These are phyloP conservation scores for Glyptemys insculpta DNA, from an alignment of 2,797 vertebrate species.

Conservation along the genomic window DNA sequence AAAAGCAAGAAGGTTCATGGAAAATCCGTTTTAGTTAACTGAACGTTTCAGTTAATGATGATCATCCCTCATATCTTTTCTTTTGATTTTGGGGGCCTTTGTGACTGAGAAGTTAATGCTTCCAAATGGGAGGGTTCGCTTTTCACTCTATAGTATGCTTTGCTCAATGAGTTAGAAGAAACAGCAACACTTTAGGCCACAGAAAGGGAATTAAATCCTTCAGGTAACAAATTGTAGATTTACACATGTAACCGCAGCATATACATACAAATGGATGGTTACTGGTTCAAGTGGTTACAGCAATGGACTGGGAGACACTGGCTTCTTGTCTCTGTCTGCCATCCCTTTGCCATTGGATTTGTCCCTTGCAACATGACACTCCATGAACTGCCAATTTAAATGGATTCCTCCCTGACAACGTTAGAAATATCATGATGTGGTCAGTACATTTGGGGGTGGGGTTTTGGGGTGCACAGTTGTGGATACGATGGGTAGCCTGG, in stretches of 20 bases:
- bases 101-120: neutral
- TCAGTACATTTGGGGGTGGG: neutral
- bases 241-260: rapidly evolving
- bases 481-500: neutral
- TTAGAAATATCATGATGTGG: rapidly evolving
- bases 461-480: rapidly evolving
- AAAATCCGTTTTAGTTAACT: neutral
- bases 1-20: neutral
- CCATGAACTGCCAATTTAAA: rapidly evolving
- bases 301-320: rapidly evolving
- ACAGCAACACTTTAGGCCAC: neutral
- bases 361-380: rapidly evolving
- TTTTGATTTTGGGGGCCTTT: neutral
- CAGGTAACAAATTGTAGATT: neutral
- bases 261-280: rapidly evolving
- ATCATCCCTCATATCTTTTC: rapidly evolving
- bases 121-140: rapidly evolving
- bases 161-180: rapidly evolving
- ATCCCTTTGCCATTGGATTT: neutral
- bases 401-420: rapidly evolving
- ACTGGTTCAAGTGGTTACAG: rapidly evolving
- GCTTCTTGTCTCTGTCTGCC: rapidly evolving
- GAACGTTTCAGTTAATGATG: rapidly evolving
- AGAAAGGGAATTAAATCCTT: neutral
- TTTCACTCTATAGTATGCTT: rapidly evolving